phyloP scores from a whole-genome alignment of 1,140 invertebrate genomes.

The Linepithema humile region DNA sequence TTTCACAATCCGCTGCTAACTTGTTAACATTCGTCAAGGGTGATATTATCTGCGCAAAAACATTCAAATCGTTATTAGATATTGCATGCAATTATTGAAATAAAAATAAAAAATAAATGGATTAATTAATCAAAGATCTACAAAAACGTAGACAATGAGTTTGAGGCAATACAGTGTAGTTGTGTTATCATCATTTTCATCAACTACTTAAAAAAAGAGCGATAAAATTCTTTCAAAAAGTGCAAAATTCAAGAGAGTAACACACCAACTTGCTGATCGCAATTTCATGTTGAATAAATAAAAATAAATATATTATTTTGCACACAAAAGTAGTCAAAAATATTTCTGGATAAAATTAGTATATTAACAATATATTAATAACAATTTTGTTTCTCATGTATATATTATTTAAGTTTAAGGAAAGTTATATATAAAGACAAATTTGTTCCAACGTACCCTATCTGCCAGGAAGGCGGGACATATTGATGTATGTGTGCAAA shows the following conservation, averaged over 20 bases:
- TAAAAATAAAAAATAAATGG: neutral
- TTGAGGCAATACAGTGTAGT: neutral
- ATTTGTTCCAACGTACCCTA: neutral
- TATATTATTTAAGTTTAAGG: too few species aligned
- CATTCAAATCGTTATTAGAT: neutral
- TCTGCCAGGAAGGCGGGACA: constrained; percentile 85
- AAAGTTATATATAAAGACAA: neutral
- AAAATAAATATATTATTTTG: neutral
- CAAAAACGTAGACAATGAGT: neutral
- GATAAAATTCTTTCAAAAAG: neutral
- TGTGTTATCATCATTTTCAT: neutral
- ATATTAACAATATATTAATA: neutral
- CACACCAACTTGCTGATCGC: neutral
- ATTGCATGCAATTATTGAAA: neutral
- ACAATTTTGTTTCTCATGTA: neutral
- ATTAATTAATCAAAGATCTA: neutral
- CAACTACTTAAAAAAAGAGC: neutral
- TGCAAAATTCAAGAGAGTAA: neutral
- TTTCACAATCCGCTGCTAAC: too few species aligned
- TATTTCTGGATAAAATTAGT: neutral
- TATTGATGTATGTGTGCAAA: constrained; percentile 88
- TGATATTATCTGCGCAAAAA: constrained; percentile 67
- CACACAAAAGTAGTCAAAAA: neutral
- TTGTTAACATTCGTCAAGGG: constrained; percentile 76
- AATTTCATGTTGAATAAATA: neutral